phyloP scores from a whole-genome alignment of 2,888 invertebrate genomes.

The Acleris cristana region DNA sequence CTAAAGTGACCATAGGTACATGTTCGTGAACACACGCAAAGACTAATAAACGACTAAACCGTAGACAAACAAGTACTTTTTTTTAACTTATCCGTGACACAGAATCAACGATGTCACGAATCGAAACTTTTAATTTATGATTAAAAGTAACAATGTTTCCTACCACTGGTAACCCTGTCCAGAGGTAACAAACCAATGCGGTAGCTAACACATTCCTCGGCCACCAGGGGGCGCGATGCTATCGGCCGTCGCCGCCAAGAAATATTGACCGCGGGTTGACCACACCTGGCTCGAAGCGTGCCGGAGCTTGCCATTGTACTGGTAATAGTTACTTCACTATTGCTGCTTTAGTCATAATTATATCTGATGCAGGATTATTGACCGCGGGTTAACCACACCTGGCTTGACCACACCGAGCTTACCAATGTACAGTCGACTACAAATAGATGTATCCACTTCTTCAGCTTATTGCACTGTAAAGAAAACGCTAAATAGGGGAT shows the following conservation, averaged over 20 bases:
- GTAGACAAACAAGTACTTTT: no score
- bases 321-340: not conserved
- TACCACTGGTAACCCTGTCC: conserved; percentile 30
- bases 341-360: no score
- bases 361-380: conserved; percentile 11
- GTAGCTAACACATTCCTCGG: conserved; percentile 38
- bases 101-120: not conserved
- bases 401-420: not conserved
- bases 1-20: no score
- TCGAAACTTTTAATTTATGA: not conserved
- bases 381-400: not conserved
- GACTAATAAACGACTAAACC: no score
- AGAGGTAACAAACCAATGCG: conserved; percentile 29
- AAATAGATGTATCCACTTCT: no score
- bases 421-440: no score
- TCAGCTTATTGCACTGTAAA: no score
- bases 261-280: conserved; percentile 49
- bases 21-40: no score
- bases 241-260: conserved; percentile 58
- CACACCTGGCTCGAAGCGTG: conserved; percentile 35
- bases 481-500: no score
- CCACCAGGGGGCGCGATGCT: conserved; percentile 56
- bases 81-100: no score
- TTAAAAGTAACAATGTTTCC: not conserved
- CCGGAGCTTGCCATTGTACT: conserved; percentile 10